Conservation (phyloP, 2,888 invertebrate genomes). For the Papilio demoleus region DNA sequence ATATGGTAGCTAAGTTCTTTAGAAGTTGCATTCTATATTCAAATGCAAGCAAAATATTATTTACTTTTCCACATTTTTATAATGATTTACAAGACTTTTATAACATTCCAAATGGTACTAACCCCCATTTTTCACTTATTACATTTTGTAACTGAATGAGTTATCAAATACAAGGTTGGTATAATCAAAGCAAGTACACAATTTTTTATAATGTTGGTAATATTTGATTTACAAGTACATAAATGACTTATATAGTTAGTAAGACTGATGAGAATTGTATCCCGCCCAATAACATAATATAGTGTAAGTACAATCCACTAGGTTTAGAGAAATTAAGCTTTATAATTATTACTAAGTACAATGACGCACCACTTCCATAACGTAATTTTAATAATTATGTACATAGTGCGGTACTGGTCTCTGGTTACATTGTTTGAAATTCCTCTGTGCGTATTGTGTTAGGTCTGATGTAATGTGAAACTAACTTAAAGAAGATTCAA, state of each 20-base stretch:
- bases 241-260: constrained; percentile 21
- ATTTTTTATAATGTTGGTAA: not conserved
- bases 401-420: too few species aligned
- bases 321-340: not conserved
- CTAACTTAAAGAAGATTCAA: too few species aligned
- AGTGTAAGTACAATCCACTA: constrained; percentile 21
- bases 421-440: too few species aligned
- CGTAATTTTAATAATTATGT: too few species aligned
- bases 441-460: too few species aligned
- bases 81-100: not conserved
- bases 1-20: not conserved
- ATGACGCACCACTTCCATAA: too few species aligned
- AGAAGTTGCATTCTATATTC: too few species aligned
- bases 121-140: too few species aligned
- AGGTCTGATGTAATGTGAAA: too few species aligned
- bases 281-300: constrained; percentile 28
- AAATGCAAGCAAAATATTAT: too few species aligned
- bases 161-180: not conserved
- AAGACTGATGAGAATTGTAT: constrained; percentile 35
- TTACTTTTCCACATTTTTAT: not conserved
- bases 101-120: not conserved
- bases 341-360: not conserved
- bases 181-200: not conserved
- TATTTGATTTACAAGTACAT: not conserved
- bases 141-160: not conserved